These are phyloP conservation scores for Oreohelix idahoensis DNA, from an alignment of 1,140 invertebrate genomes.

Conservation along the genomic window DNA sequence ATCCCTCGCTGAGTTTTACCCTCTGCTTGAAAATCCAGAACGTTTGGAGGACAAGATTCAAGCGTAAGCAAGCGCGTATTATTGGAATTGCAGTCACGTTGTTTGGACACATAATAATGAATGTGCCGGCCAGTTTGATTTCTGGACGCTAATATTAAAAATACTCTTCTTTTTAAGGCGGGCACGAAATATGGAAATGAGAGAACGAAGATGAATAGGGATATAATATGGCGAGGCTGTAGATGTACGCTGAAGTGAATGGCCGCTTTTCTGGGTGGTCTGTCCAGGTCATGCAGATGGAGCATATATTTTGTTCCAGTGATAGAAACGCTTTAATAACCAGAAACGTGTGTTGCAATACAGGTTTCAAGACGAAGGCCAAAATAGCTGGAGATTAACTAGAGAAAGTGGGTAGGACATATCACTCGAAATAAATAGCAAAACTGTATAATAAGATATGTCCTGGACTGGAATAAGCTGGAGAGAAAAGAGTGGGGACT, in stretches of 20 bases:
- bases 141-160: slow-evolving; percentile 12
- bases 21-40: not conserved
- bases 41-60: not conserved
- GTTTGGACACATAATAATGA: slow-evolving; percentile 15
- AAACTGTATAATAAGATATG: no score
- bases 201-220: not conserved
- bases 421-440: no score
- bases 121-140: not conserved
- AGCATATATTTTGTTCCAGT: no score
- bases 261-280: not conserved
- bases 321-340: no score
- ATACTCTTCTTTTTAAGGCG: not conserved
- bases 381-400: no score
- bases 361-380: no score
- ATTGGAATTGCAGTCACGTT: slow-evolving; percentile 5
- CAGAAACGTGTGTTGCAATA: no score
- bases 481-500: no score
- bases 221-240: not conserved
- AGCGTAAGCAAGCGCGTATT: not conserved
- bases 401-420: no score
- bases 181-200: slow-evolving; percentile 26
- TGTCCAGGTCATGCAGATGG: no score
- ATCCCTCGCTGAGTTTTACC: not conserved
- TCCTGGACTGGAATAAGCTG: no score
- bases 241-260: not conserved